Conservation (phyloP, 1,140 invertebrate genomes). For the Ridgeia piscesae region DNA sequence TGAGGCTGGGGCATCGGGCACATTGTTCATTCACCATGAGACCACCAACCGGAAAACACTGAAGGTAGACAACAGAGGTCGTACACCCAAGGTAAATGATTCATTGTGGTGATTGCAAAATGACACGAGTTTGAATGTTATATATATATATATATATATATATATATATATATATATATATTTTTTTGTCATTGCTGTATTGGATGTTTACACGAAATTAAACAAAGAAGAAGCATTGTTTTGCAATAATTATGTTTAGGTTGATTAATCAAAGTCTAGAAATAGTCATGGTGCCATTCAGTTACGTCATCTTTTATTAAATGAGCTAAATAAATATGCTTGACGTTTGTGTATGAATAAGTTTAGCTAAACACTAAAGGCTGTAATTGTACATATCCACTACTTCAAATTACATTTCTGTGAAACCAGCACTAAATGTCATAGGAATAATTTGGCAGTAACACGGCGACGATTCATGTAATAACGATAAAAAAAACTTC, state of each 20-base stretch:
- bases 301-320: background rate
- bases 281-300: background rate
- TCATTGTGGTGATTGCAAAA: background rate
- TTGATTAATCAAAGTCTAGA: background rate
- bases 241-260: background rate
- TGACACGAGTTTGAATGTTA: conserved; percentile 23
- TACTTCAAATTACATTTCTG: background rate
- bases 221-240: background rate
- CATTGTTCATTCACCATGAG: conserved; percentile 38
- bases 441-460: background rate
- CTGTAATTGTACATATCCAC: background rate
- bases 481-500: too few species aligned
- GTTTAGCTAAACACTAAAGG: background rate
- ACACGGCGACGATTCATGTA: background rate
- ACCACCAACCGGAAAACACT: conserved; percentile 29
- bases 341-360: background rate
- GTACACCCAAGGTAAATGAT: conserved; percentile 27
- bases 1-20: conserved; percentile 42
- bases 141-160: too few species aligned
- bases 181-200: background rate
- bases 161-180: too few species aligned
- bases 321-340: background rate
- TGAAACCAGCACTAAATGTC: background rate
- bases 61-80: conserved; percentile 39
- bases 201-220: background rate